phyloP scores from a whole-genome alignment of 2,113 vertebrate species.

The Piliocolobus tephrosceles region DNA sequence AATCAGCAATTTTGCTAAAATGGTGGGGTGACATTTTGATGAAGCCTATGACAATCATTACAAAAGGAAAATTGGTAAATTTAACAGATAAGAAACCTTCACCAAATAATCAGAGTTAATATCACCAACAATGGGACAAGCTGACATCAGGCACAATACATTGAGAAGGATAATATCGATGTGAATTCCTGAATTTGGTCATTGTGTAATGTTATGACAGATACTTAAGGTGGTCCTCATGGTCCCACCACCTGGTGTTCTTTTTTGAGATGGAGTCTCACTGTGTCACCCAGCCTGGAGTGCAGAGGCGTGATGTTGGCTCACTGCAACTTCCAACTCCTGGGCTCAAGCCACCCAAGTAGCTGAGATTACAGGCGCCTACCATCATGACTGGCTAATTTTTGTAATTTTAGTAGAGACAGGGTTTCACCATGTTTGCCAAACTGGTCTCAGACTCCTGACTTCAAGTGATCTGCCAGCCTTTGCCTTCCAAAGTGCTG shows the following conservation, averaged over 20 bases:
- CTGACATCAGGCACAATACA: background rate
- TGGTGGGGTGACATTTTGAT: background rate
- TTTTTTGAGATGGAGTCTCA: background rate
- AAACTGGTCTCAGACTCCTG: too few species aligned
- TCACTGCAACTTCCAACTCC: too few species aligned
- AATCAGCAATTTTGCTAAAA: background rate
- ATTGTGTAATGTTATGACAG: background rate
- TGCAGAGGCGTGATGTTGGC: too few species aligned
- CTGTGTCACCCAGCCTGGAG: too few species aligned
- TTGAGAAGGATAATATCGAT: background rate
- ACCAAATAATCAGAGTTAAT: background rate
- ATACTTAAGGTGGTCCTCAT: background rate
- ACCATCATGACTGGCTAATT: too few species aligned
- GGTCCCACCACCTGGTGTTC: background rate
- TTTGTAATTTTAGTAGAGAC: too few species aligned
- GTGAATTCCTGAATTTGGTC: background rate
- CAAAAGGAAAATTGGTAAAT: background rate
- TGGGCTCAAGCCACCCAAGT: fast-evolving
- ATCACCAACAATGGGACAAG: background rate
- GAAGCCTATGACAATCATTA: background rate
- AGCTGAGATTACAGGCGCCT: too few species aligned
- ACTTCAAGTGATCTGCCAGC: too few species aligned
- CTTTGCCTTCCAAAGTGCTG: too few species aligned
- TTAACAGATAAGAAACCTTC: background rate
- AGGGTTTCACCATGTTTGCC: too few species aligned